Evolutionary conservation across 2,888 invertebrate genomes (phyloP).

Genomic region (Conistra vaccinii): DNA sequence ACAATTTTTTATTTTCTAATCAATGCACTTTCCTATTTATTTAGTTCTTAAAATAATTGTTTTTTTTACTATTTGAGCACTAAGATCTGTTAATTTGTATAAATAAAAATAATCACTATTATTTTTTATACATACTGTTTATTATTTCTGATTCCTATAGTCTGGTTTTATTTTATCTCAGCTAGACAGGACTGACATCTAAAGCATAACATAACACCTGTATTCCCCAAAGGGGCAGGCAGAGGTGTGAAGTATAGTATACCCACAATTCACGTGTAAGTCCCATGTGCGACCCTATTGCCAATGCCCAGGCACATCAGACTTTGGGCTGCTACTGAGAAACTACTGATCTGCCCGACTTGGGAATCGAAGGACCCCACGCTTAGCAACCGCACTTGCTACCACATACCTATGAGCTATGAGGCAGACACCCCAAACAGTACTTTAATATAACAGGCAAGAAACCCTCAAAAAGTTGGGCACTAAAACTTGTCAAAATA

Average conservation of each 20-base stretch:
- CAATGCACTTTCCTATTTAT: conserved; percentile 89
- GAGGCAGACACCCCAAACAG: no score
- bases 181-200: no score
- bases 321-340: not conserved
- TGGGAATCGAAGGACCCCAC: not conserved
- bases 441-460: no score
- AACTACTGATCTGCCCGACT: not conserved
- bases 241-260: no score
- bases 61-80: conserved; percentile 86
- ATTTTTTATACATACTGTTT: conserved; percentile 75
- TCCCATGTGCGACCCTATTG: not conserved
- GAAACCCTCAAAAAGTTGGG: not conserved
- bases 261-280: not conserved
- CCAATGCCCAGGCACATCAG: no score
- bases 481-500: not conserved
- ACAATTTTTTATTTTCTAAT: conserved; percentile 82
- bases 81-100: conserved; percentile 90
- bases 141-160: conserved; percentile 13
- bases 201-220: no score
- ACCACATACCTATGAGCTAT: not conserved
- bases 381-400: not conserved
- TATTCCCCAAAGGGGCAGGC: no score
- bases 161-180: no score
- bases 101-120: conserved; percentile 84
- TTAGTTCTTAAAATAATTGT: conserved; percentile 86